Evolutionary conservation across 2,113 vertebrate species (phyloP).

Genomic region (Eonycteris spelaea): DNA sequence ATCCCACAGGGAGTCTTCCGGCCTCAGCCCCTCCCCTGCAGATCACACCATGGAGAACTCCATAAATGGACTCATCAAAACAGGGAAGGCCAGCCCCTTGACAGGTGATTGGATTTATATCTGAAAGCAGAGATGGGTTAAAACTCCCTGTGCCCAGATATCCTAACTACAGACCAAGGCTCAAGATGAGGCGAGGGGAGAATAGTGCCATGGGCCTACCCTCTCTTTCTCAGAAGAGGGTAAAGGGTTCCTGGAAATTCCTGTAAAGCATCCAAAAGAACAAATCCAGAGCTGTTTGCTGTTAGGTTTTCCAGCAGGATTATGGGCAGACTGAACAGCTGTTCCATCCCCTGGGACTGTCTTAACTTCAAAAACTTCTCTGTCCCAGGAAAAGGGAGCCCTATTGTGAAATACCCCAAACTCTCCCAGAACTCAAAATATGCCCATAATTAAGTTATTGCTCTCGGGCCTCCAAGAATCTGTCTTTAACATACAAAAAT

Average conservation of each 20-base stretch:
- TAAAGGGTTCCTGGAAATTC: constrained; percentile 50
- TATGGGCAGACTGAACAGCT: constrained; percentile 47
- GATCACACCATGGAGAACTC: constrained; percentile 36
- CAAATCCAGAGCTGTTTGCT: neutral
- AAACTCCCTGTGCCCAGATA: constrained; percentile 54
- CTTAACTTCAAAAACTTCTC: constrained; percentile 44
- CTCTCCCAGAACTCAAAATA: neutral
- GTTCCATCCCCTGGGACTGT: neutral
- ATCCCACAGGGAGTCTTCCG: constrained; percentile 17
- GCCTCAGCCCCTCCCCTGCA: neutral
- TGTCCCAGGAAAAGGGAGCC: neutral
- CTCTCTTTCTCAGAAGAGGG: constrained; percentile 43
- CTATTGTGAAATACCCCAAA: neutral
- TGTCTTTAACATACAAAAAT: neutral
- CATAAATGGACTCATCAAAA: constrained; percentile 64
- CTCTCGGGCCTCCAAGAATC: neutral
- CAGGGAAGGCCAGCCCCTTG: constrained; percentile 35
- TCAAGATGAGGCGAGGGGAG: neutral
- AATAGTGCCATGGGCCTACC: neutral
- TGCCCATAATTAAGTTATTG: neutral
- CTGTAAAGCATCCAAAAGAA: constrained; percentile 23
- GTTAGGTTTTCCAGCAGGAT: constrained; percentile 27
- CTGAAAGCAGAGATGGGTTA: constrained; percentile 64
- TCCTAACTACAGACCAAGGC: constrained; percentile 55
- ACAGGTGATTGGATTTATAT: constrained; percentile 70